Conservation (phyloP, 1,140 invertebrate species). For the Choristoneura fumiferana region DNA sequence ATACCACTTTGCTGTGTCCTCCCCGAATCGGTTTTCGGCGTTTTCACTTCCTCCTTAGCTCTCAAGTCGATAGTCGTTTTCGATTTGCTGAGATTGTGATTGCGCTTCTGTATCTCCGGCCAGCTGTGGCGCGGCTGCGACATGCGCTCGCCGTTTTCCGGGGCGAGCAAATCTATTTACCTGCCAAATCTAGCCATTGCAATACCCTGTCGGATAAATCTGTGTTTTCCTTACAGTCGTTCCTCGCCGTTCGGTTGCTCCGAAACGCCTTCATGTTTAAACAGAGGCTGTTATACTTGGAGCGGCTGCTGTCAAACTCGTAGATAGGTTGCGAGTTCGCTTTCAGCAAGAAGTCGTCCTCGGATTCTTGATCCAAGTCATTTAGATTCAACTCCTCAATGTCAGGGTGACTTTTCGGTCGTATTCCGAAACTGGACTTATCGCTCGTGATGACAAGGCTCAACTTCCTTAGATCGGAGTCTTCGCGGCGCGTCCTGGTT, state of each 20-base stretch:
- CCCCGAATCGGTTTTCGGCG: conserved; percentile 40
- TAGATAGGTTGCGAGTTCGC: conserved; percentile 47
- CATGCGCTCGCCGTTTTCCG: conserved; percentile 53
- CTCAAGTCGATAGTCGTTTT: conserved; percentile 54
- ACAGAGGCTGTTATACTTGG: conserved; percentile 26
- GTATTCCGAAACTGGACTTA: conserved; percentile 26
- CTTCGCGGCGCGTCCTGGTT: conserved; percentile 35
- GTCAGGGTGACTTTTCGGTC: conserved; percentile 24
- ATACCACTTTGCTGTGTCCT: conserved; percentile 52
- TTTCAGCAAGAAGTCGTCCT: conserved; percentile 47
- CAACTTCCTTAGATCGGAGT: conserved; percentile 46
- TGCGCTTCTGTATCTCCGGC: conserved; percentile 61
- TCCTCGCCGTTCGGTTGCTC: conserved; percentile 54
- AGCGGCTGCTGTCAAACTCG: conserved; percentile 32
- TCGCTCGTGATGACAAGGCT: conserved; percentile 52
- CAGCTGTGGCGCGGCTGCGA: conserved; percentile 67
- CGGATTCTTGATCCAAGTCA: conserved; percentile 44
- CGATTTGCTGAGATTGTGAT: conserved; percentile 51
- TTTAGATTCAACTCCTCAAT: conserved; percentile 56
- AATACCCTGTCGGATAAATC: conserved; percentile 80
- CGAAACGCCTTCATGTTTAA: conserved; percentile 55
- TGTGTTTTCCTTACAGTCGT: conserved; percentile 54
- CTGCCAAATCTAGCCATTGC: conserved; percentile 81
- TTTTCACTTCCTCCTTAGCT: conserved; percentile 35
- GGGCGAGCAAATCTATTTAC: conserved; percentile 58